Evolutionary conservation across 2,888 invertebrate genomes (phyloP), one percentile per base, ranked within the genome.

Genomic region (Pollenia angustigena): DNA sequence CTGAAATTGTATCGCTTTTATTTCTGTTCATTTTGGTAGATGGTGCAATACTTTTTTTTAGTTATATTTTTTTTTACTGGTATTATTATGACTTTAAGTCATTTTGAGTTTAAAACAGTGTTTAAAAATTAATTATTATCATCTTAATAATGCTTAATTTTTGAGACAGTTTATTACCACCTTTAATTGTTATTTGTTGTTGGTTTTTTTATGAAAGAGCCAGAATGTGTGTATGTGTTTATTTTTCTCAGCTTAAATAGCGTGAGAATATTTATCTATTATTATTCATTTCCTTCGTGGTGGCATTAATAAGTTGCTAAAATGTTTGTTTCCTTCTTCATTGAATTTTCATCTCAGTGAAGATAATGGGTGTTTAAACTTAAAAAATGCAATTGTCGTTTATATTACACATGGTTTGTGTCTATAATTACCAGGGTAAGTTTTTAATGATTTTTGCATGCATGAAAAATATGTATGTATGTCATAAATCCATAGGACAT

Each of bases 41-140:
- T 71, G 44, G 40, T 76, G 50, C 52, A 62, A 72, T 18, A 60
- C 23, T 42, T 1, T 44, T 76, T 1, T 7, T 48, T 40, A 12
- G 23, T 75, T 42, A 50, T 18, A 62, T 23, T 54, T 18, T 14
- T 4, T 50, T 58, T n/a, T 11, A 12, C 68, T 18, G 46, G 0
- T 11, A 44, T 54, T 66, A 16, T 18, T 66, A 14, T 78, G 18
- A 40, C 18, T 78, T n/a, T 16, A 40, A 68, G 16, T 78, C 7
- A 40, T 50, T 42, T 52, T 52, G 14, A 11, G 4, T 60, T 71
- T 44, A 44, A 82, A 85, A 83, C 3, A 75, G 80, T 83, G 54
- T 76, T 83, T 72, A 76, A 71, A 80, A 81, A 83, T 72, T 75
- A 80, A 86, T 76, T 76, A 81, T 71, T 68, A 79, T 69, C 58